A percentile compares a stretch with the other conserved stretches of the same genome.
Conservation (phyloP, 2,888 invertebrate genomes). For the Anodontia alba region DNA sequence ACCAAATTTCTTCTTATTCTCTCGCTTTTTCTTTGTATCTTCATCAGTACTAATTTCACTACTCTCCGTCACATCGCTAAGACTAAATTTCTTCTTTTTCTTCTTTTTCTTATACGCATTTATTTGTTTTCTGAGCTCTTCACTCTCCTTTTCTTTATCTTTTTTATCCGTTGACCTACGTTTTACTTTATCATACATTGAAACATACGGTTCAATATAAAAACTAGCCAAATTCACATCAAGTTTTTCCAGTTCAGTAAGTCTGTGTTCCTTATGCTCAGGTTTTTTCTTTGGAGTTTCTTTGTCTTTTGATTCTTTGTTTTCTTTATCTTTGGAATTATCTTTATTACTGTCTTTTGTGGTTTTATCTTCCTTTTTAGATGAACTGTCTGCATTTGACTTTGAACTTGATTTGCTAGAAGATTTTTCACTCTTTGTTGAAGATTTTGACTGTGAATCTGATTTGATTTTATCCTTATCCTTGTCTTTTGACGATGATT, state of each 20-base stretch:
- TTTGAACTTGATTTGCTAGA: slow-evolving; percentile 41
- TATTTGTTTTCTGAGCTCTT: slow-evolving; percentile 67
- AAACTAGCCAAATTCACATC: slow-evolving; percentile 66
- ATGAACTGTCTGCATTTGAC: slow-evolving; percentile 29
- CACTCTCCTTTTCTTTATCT: slow-evolving; percentile 84
- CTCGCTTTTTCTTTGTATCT: slow-evolving; percentile 44
- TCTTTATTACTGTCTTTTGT: slow-evolving; percentile 32
- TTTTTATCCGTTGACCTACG: slow-evolving; percentile 76
- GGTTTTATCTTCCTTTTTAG: slow-evolving; percentile 45
- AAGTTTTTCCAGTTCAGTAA: slow-evolving; percentile 65
- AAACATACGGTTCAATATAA: slow-evolving; percentile 92
- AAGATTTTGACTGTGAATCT: slow-evolving; percentile 49
- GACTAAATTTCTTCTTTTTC: slow-evolving; percentile 71
- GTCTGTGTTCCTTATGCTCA: slow-evolving; percentile 36
- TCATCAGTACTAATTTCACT: slow-evolving; percentile 72
- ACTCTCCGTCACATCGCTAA: slow-evolving; percentile 71
- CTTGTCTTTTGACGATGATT: slow-evolving; percentile 50
- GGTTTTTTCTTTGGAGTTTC: slow-evolving; percentile 52
- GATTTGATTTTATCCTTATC: slow-evolving; percentile 50
- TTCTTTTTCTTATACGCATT: slow-evolving; percentile 71
- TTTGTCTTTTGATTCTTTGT: slow-evolving; percentile 51
- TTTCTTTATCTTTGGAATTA: slow-evolving; percentile 39
- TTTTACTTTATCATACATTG: slow-evolving; percentile 96
- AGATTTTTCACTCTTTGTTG: slow-evolving; percentile 46
- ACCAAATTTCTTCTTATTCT: slow-evolving; percentile 54